A percentile compares a stretch with the other conserved stretches of the same genome.
Conservation (phyloP, 2,797 vertebrate genomes). For the Lepilemur septentrionalis region DNA sequence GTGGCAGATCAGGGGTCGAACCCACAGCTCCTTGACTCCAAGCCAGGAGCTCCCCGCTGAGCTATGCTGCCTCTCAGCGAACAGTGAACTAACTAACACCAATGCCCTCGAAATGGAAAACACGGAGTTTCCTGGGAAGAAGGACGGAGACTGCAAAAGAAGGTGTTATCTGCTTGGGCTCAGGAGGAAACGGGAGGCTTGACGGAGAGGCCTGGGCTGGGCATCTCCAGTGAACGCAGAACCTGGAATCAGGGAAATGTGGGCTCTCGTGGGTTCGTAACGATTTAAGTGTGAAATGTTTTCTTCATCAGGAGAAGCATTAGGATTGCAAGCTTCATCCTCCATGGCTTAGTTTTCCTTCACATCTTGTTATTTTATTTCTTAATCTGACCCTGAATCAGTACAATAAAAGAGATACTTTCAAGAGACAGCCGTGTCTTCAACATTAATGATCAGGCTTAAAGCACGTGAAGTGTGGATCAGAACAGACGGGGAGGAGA, state of each 20-base stretch:
- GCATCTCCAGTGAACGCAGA: background rate
- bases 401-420: background rate
- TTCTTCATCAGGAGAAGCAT: background rate
- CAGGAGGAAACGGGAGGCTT: background rate
- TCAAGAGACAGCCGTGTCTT: background rate
- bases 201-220: background rate
- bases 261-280: background rate
- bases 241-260: background rate
- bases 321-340: background rate
- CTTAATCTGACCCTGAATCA: slow-evolving; percentile 21
- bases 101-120: background rate
- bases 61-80: background rate
- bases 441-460: background rate
- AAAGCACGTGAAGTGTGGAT: background rate
- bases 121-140: background rate
- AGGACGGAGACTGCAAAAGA: background rate
- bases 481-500: background rate
- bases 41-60: background rate
- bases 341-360: background rate
- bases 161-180: background rate
- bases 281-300: background rate
- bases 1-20: background rate
- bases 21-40: background rate
- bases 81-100: too few relatives aligned
- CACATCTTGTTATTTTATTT: background rate